Percentiles rank a stretch among this genome's conserved stretches.
Conservation (phyloP, 92 coral and sea anemone species). For the Galaxea fascicularis region DNA sequence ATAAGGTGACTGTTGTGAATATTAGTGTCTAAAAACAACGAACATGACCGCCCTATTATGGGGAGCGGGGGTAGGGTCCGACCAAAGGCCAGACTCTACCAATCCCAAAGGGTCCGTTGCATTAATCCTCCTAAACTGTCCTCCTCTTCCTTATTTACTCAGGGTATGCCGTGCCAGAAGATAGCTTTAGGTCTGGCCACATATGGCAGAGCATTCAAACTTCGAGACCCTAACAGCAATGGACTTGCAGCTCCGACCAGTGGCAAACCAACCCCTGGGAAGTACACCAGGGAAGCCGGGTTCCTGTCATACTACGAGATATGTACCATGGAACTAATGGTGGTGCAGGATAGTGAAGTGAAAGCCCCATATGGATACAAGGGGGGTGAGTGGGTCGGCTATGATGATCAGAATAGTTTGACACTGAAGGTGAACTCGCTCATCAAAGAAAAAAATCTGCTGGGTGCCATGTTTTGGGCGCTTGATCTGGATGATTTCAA, state of each 20-base stretch:
- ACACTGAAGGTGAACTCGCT: constrained; percentile 64
- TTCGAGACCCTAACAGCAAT: constrained; percentile 47
- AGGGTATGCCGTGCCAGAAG: constrained; percentile 80
- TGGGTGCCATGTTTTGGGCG: constrained; percentile 90
- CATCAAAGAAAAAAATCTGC: constrained; percentile 67
- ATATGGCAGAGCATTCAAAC: constrained; percentile 80
- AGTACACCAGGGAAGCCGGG: constrained; percentile 74
- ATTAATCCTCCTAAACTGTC: background rate
- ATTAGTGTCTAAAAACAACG: background rate
- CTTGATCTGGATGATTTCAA: constrained; percentile 82
- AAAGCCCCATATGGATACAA: constrained; percentile 88
- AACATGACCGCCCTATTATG: too few species aligned
- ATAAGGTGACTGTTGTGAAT: constrained; percentile 42
- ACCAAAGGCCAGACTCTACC: too few species aligned
- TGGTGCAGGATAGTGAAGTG: constrained; percentile 57
- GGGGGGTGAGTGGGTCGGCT: constrained; percentile 83
- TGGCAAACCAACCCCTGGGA: constrained; percentile 65
- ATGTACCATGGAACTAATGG: constrained; percentile 63
- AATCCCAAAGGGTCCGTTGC: background rate
- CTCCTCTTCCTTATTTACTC: background rate
- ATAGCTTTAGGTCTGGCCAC: constrained; percentile 84
- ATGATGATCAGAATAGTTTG: constrained; percentile 74
- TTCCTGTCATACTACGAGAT: constrained; percentile 80
- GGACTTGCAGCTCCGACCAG: constrained; percentile 78
- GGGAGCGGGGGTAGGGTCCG: too few species aligned